Evolutionary conservation across 2,888 invertebrate genomes (phyloP).

Genomic region (Caenorhabditis parvicauda): DNA sequence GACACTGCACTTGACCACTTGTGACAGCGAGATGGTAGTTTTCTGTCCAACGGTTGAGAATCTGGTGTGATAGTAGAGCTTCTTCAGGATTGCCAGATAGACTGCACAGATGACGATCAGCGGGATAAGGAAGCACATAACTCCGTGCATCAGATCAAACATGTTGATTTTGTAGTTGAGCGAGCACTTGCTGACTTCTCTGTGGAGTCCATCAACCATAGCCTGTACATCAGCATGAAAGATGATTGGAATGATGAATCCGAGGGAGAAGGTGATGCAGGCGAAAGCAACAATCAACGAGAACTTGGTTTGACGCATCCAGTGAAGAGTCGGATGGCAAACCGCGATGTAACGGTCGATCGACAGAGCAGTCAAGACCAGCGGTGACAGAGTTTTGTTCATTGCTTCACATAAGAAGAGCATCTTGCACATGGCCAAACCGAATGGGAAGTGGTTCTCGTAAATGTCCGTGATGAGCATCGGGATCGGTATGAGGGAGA

Average conservation of each 20-base stretch:
- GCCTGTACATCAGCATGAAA: conserved; percentile 18
- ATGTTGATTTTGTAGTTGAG: conserved; percentile 6
- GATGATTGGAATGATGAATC: conserved; percentile 54
- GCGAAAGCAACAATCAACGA: conserved; percentile 41
- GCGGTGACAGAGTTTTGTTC: conserved; percentile 57
- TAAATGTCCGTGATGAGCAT: conserved; percentile 54
- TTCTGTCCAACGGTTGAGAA: conserved; percentile 45
- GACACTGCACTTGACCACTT: conserved; percentile 58
- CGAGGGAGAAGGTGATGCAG: conserved; percentile 42
- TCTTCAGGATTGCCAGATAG: conserved; percentile 53
- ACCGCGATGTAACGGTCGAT: conserved; percentile 48
- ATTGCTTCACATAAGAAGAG: conserved; percentile 52
- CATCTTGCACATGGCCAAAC: conserved; percentile 42
- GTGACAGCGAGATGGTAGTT: conserved; percentile 51
- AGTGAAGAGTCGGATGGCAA: conserved; percentile 50
- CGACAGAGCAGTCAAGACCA: conserved; percentile 55
- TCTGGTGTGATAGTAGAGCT: conserved; percentile 36
- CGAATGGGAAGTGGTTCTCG: conserved; percentile 47
- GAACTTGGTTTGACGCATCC: conserved; percentile 56
- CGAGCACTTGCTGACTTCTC: conserved; percentile 40
- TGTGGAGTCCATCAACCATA: conserved; percentile 19
- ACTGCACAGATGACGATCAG: conserved; percentile 52
- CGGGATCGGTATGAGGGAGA: conserved; percentile 54
- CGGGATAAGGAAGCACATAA: conserved; percentile 53
- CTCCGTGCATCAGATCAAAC: conserved; percentile 47